Percentiles rank a stretch among this genome's conserved stretches.
These are phyloP conservation scores for Anthrax anthrax DNA, from an alignment of 2,888 invertebrate genomes.

Conservation along the genomic window DNA sequence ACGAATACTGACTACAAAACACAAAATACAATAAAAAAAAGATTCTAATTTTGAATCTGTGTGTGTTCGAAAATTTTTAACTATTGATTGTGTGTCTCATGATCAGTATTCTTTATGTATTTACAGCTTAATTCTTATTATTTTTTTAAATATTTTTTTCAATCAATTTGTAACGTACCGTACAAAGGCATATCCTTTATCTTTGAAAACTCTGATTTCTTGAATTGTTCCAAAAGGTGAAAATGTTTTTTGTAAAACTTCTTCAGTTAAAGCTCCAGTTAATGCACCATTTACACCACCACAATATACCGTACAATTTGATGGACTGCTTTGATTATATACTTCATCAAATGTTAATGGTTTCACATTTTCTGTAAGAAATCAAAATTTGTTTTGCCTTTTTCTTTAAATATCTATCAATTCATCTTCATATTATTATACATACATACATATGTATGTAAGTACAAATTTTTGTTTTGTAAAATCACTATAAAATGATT, in stretches of 20 bases:
- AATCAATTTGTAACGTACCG: conserved; percentile 54
- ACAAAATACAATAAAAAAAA: too few relatives aligned
- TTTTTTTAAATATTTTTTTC: neutral
- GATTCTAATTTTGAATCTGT: too few relatives aligned
- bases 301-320: conserved; percentile 98
- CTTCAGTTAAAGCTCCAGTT: conserved; percentile 84
- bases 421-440: neutral
- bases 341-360: conserved; percentile 95
- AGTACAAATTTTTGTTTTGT: too few relatives aligned
- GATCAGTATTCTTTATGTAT: too few relatives aligned
- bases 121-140: too few relatives aligned
- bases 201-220: conserved; percentile 97
- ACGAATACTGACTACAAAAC: too few relatives aligned
- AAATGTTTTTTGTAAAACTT: conserved; percentile 94
- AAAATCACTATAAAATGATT: too few relatives aligned
- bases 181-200: conserved; percentile 97
- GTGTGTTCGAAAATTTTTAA: too few relatives aligned
- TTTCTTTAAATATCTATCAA: neutral
- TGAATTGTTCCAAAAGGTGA: conserved; percentile 90
- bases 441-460: neutral
- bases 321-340: conserved; percentile 94
- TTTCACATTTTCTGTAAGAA: conserved; percentile 64
- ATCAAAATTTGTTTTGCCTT: neutral
- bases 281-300: conserved; percentile 58
- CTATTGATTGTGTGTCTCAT: too few relatives aligned